Evolutionary conservation across 2,797 vertebrate species (phyloP).

Genomic region (Xenops minutus): DNA sequence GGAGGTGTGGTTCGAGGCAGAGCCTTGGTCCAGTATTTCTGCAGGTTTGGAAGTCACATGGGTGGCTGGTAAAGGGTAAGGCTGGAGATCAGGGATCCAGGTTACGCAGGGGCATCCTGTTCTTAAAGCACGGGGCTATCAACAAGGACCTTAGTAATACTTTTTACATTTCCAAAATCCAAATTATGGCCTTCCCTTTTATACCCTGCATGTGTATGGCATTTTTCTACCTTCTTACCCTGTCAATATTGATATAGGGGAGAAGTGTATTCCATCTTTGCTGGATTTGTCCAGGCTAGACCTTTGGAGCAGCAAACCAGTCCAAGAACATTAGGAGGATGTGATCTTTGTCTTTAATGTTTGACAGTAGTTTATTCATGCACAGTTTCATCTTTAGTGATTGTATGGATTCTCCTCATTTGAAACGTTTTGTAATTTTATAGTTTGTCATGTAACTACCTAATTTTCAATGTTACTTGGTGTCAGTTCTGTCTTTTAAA

Average conservation of each 20-base stretch:
- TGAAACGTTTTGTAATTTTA: background rate
- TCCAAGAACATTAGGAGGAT: background rate
- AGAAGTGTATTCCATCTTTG: background rate
- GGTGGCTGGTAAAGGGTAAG: background rate
- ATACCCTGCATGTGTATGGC: background rate
- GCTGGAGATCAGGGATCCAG: background rate
- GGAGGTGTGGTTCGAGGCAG: background rate
- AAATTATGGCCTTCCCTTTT: background rate
- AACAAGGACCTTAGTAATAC: background rate
- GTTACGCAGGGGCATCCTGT: rapidly evolving
- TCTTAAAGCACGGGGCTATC: background rate
- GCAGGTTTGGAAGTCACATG: background rate
- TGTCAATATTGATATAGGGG: background rate
- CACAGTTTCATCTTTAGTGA: background rate
- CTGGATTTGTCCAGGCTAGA: background rate
- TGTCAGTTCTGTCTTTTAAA: background rate
- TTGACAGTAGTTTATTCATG: background rate
- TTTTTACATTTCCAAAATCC: background rate
- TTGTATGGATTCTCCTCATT: background rate
- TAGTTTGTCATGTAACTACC: background rate
- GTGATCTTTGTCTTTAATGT: background rate
- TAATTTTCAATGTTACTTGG: background rate
- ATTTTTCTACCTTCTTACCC: background rate
- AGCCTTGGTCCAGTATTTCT: background rate
- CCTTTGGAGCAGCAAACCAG: background rate